Evolutionary conservation across 2,888 invertebrate species (phyloP), one percentile per base, ranked within the genome.

Genomic region (Polylopha cassiicola): DNA sequence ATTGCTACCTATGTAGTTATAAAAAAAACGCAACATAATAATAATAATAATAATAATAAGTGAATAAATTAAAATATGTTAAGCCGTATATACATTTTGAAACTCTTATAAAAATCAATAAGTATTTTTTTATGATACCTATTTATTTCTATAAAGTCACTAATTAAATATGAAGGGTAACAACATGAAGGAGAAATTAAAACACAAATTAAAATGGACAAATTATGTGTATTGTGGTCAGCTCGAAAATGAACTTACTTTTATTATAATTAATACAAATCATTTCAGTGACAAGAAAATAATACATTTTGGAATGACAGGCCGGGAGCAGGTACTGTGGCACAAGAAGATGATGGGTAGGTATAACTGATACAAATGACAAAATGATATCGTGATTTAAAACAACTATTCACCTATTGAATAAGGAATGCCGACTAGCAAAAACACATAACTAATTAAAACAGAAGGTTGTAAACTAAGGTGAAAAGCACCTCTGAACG

Each of bases 141-240:
- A 15, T n/a, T 5, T n/a, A 30, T 10, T 26, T 17, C 14, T 14
- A 30, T 39, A 37, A 31, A 7, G 17, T 13, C 24, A 10, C 18
- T 11, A 26, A 15, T 5, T 5, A 10, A 14, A n/a, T 23, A 37
- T 37, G 39, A 37, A 38, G 17, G 11, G 6, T n/a, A 17, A 6
- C 6, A 11, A 16, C 39, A 37, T 30, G 24, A 28, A 32, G 15
- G 23, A 47, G 49, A 51, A 53, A 42, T 38, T 73, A 60, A 77
- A 76, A 78, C 72, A 60, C 70, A 73, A 70, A 60, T 55, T 48
- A 65, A n/a, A 69, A 72, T 71, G 61, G 61, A 65, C 65, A 69
- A 65, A 70, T 66, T 67, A 57, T 65, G 63, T 76, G 73, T 78
- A 73, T 76, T 67, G 61, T 68, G 69, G 65, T 69, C 72, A 70